Percentiles rank a stretch among this genome's conserved stretches.
Evolutionary conservation across 2,888 invertebrate species (phyloP).

Genomic region (Orthosia cruda): DNA sequence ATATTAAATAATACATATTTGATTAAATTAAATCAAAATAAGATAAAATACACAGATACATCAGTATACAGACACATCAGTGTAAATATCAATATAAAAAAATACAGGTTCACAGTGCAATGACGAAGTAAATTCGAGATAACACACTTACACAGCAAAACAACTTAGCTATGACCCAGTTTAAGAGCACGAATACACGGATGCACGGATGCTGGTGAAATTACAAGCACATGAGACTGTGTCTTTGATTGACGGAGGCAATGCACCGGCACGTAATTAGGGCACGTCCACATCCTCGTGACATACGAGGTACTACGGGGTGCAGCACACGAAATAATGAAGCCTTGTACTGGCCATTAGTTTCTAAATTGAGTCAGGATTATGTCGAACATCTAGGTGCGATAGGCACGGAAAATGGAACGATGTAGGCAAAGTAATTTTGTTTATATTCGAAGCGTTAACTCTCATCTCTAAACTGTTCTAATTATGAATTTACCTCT

Average conservation of each 20-base stretch:
- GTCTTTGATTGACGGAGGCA: conserved; percentile 32
- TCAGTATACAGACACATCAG: no score
- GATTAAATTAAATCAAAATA: no score
- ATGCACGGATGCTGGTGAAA: conserved; percentile 11
- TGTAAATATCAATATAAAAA: no score
- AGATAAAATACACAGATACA: no score
- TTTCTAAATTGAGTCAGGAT: conserved; percentile 5
- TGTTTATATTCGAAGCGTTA: background rate
- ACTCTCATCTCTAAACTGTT: background rate
- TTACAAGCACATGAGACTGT: conserved; percentile 29
- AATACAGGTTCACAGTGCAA: no score
- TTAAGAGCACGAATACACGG: background rate
- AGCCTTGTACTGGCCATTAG: background rate
- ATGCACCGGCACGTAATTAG: conserved; percentile 56
- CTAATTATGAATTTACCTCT: background rate
- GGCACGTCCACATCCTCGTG: conserved; percentile 28
- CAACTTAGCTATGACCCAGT: background rate
- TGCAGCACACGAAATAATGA: conserved; percentile 39
- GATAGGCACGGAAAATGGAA: no score
- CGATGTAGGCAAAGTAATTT: background rate
- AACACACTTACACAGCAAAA: background rate
- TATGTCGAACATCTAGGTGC: background rate
- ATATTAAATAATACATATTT: no score
- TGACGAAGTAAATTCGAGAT: no score
- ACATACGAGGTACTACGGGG: conserved; percentile 10